A percentile compares a stretch with the other conserved stretches of the same genome.
phyloP scores from a whole-genome alignment of 2,113 vertebrate species.

The Suricata suricatta region DNA sequence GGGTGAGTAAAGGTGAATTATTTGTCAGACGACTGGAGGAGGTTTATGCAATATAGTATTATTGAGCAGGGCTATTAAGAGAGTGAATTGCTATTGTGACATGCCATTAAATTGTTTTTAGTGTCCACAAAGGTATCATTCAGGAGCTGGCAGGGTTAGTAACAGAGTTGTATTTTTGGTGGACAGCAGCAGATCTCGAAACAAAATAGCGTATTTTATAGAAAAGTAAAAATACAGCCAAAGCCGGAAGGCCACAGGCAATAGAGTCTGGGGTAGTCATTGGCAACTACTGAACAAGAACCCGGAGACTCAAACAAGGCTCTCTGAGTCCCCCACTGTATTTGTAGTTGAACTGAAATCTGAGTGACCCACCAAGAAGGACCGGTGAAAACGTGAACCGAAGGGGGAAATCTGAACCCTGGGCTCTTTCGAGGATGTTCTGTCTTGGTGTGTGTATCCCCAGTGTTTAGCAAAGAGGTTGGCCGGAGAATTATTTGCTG shows the following conservation, averaged over 20 bases:
- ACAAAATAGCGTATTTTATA: conserved; percentile 81
- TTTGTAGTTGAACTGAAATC: neutral
- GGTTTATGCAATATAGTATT: conserved; percentile 89
- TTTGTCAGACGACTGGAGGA: conserved; percentile 87
- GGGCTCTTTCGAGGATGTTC: neutral
- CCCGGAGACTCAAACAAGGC: neutral
- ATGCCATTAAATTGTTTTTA: conserved; percentile 92
- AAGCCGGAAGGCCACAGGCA: neutral
- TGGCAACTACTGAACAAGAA: neutral
- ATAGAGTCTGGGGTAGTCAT: neutral
- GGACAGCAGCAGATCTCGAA: conserved; percentile 87
- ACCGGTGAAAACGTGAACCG: neutral
- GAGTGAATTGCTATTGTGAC: conserved; percentile 91
- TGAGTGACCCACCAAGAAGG: neutral
- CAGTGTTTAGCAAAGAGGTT: neutral
- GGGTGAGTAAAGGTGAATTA: conserved; percentile 90
- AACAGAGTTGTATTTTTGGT: conserved; percentile 90
- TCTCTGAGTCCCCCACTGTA: neutral
- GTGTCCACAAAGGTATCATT: conserved; percentile 91
- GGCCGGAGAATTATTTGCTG: neutral
- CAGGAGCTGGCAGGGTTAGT: conserved; percentile 86
- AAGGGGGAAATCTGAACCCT: neutral
- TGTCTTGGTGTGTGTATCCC: neutral
- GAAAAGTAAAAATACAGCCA: conserved; percentile 77
- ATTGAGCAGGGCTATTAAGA: conserved; percentile 90